Evolutionary conservation across 2,113 vertebrate species (phyloP), one percentile per base, ranked within the genome.

Genomic region (Macrotus californicus): DNA sequence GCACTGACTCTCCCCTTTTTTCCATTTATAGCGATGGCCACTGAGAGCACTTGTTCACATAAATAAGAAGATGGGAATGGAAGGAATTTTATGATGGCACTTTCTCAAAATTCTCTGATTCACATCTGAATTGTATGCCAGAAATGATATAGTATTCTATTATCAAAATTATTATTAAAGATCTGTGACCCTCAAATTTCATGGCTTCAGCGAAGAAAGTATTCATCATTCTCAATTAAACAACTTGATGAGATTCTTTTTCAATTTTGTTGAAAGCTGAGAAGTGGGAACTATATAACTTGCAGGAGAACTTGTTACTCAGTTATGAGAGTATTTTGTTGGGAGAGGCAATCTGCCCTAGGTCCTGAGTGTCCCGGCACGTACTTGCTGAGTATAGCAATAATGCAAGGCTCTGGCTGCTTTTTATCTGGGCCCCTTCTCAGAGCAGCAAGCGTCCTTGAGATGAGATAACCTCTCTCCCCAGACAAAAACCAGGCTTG

Each of bases 101-200:
- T 82, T 88, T 91, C 36, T 93, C n/a, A 91, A 59, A 95, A 91
- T 91, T 92, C 29, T 86, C 81, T 88, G 34, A 66, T 46, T 19
- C 50, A 41, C 5, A 52, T 77, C 21, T 61, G 36, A 50, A 22
- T 76, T 92, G 88, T 72, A 92, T 43, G 79, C n/a, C 46, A 81
- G 59, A 61, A 93, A 66, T 75, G 36, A 46, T 52, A 54, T 54
- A 52, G 10, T 67, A 72, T 52, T 85, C 12, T 91, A 1, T 84
- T 84, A 93, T 82, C 29, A 93, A 89, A 91, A 69, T 89, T 86
- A 89, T 86, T 64, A 46, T 85, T 61, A 54, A 36, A 76, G 59
- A 56, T 43, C 41, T 21, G 59, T 94, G 54, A 67, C 2, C 67
- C 46, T 64, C 80, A 34, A 13, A 64, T 83, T 83, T 83, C 29